Base-by-base conservation (phyloP, 2,113 vertebrate genomes). In the Lepus europaeus region DNA sequence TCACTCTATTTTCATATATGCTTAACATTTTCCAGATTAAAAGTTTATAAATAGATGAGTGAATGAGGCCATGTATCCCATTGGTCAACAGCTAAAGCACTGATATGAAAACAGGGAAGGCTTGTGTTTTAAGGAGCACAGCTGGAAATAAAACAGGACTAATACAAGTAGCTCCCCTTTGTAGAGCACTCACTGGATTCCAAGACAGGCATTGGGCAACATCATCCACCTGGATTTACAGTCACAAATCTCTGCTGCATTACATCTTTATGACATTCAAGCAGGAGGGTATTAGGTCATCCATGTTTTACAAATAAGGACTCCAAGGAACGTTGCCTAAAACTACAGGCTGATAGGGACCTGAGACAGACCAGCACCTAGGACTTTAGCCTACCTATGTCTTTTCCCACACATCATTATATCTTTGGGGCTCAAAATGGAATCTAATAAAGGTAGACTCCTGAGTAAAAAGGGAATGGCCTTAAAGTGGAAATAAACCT, bases 231-330 rank as follows among this genome's bases (percentile, higher is more conserved):
- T 82, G 13, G n/a, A 36, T 66, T 16, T 63, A 66, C 8, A 53
- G 33, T 59, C 64, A 29, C 77, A 76, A 64, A 69, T 82, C 53
- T 39, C 53, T n/a, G 56, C 63, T 45, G 69, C 66, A 45, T 59
- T 76, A 39, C 72, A 29, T 31, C 87, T 96, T 96, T 79, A 64
- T 29, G 25, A 17, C n/a, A 29, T 61, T 79, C 53, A 3, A 90
- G 45, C 20, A 72, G 69, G 29, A 74, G 53, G 5, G 80, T 51
- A 90, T 29, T 29, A 68, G 45, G 39, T 70, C 31, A 87, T 69
- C 16, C 39, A 56, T 27, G 72, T 80, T 87, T 83, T 72, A 91
- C 45, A 70, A 79, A 77, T 3, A 83, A 51, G 61, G 33, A 81
- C 61, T 33, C 61, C 2, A 80, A 76, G 31, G 76, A n/a, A 73